Conservation (phyloP, 2,888 invertebrate species). For the Eilema depressum region DNA sequence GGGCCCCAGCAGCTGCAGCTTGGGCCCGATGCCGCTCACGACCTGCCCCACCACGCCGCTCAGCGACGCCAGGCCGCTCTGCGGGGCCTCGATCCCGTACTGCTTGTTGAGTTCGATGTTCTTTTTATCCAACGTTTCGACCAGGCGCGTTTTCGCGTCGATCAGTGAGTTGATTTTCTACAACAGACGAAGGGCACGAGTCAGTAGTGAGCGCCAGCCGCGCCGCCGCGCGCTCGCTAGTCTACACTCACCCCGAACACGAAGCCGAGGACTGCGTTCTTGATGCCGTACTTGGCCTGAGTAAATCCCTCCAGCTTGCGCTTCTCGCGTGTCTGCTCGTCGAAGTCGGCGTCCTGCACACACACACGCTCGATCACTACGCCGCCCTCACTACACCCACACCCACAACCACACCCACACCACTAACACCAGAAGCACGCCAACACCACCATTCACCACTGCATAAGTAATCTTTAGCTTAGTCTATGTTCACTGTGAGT, state of each 20-base stretch:
- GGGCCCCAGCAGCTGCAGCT: constrained; percentile 90
- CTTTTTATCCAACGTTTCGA: constrained; percentile 89
- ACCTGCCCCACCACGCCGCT: constrained; percentile 90
- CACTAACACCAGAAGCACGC: constrained; percentile 36
- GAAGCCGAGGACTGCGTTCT: constrained; percentile 93
- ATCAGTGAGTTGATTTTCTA: constrained; percentile 94
- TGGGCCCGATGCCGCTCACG: constrained; percentile 85
- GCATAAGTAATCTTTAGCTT: neutral
- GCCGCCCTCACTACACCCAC: constrained; percentile 48
- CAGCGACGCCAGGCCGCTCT: constrained; percentile 87
- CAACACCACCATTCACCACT: constrained; percentile 40
- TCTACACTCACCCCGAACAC: constrained; percentile 91
- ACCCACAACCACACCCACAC: constrained; percentile 35
- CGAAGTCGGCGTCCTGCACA: constrained; percentile 72
- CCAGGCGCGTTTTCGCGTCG: constrained; percentile 92
- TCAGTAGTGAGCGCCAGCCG: neutral
- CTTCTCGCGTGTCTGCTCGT: constrained; percentile 89
- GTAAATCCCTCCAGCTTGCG: constrained; percentile 90
- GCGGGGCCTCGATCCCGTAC: constrained; percentile 90
- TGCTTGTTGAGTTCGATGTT: constrained; percentile 93
- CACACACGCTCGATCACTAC: constrained; percentile 63
- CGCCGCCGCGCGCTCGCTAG: neutral
- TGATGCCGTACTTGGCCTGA: constrained; percentile 90
- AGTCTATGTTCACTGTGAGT: constrained; percentile 3
- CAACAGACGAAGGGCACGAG: constrained; percentile 59